Evolutionary conservation across 2,888 invertebrate genomes (phyloP), one percentile per base, ranked within the genome.

Genomic region (Pristionchus japonicus): DNA sequence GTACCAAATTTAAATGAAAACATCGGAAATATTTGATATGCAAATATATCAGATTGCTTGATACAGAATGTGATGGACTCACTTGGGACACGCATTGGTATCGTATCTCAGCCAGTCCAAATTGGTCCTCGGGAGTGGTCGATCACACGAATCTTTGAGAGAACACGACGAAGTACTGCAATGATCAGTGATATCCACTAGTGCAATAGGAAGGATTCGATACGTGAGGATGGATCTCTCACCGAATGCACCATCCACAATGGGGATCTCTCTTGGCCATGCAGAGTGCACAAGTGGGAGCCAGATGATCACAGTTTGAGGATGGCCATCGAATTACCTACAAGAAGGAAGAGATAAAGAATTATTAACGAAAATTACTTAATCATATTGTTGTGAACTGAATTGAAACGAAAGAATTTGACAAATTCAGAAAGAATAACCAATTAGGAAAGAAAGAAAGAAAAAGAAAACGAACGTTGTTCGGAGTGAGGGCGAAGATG

Each of bases 171-270:
- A 91, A 43, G 89, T 91, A 34, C 87, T 87, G 64, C 1, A 87
- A 57, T 27, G 20, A 49, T 23, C 17, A 13, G 37, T 27, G 1
- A 9, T 40, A 37, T 37, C 27, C 1, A 43, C 31, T 27, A 80
- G 6, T 43, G 3, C 1, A 74, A n/a, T n/a, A n/a, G n/a, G n/a
- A n/a, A n/a, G n/a, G n/a, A n/a, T n/a, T n/a, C n/a, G n/a, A n/a
- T n/a, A n/a, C n/a, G n/a, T n/a, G n/a, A n/a, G 13, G 20, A 74
- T 67, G 57, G 95, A 97, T 98, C 95, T 98, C 98, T 95, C 98
- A 98, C 92, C 98, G 95, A 61, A 97, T 97, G 96, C 98, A 98
- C 98, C 98, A 98, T 90, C 98, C 98, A 95, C 98, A 98, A 95
- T 98, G 98, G 0, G 98, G 98, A 96, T 98, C 98, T 95, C 97